Percentiles rank a stretch among this genome's conserved stretches.
Conservation (phyloP, 2,113 vertebrate species). For the Trematomus loennbergii region DNA sequence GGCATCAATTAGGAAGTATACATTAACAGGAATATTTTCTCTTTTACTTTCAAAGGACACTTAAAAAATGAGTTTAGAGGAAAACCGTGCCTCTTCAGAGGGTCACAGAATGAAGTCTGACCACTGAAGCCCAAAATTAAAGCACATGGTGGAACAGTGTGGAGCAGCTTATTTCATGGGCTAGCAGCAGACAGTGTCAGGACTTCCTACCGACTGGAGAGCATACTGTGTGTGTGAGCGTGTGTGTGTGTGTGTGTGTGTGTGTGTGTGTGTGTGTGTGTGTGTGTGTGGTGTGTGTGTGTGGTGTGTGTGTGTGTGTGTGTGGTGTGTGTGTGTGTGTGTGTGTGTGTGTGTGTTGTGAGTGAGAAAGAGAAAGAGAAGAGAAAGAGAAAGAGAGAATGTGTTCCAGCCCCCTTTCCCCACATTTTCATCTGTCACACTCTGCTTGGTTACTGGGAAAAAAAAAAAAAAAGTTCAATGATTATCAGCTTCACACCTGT, state of each 20-base stretch:
- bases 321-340: background rate
- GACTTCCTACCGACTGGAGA: conserved; percentile 68
- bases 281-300: background rate
- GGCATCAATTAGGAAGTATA: background rate
- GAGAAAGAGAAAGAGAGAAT: background rate
- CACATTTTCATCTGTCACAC: conserved; percentile 72
- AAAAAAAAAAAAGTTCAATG: conserved; percentile 1
- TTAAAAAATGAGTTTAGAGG: conserved; percentile 28
- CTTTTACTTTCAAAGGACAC: conserved; percentile 28
- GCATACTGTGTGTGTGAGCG: conserved; percentile 23
- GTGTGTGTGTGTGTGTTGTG: background rate
- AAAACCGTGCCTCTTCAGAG: conserved; percentile 38
- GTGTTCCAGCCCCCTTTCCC: conserved; percentile 48
- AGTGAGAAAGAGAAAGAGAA: background rate
- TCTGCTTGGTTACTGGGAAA: conserved; percentile 48
- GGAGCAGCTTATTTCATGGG: conserved; percentile 81
- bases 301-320: conserved; percentile 28
- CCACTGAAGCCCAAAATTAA: conserved; percentile 80
- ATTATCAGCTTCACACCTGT: conserved; percentile 61
- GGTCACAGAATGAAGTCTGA: conserved; percentile 73
- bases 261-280: conserved; percentile 20
- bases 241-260: conserved; percentile 34
- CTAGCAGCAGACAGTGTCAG: conserved; percentile 72
- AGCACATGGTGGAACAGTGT: conserved; percentile 75
- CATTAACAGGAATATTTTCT: background rate